These are phyloP conservation scores for Drosophila pectinifera DNA, from an alignment of 1,140 invertebrate genomes.

Conservation along the genomic window DNA sequence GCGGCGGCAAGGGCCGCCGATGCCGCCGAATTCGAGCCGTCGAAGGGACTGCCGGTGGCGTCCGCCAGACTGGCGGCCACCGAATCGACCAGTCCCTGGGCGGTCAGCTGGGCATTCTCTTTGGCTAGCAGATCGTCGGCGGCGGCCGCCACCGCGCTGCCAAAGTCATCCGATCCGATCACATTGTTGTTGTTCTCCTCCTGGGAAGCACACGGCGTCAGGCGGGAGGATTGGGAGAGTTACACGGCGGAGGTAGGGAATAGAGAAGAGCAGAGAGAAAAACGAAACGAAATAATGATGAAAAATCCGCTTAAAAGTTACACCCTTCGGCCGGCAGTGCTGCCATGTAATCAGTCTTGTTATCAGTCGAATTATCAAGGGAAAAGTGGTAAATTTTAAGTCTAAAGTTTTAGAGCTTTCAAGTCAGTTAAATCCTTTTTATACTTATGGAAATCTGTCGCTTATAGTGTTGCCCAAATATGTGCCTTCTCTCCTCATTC, in stretches of 20 bases:
- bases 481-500: neutral
- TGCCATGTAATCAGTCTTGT: neutral
- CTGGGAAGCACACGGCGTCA: constrained; percentile 61
- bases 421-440: no score
- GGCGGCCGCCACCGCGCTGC: constrained; percentile 67
- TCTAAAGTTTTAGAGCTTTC: no score
- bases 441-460: neutral
- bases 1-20: constrained; percentile 46
- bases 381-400: fast-evolving
- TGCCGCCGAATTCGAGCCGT: constrained; percentile 51
- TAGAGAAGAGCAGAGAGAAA: constrained; percentile 11
- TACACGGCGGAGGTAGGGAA: neutral
- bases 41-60: constrained; percentile 47
- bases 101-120: constrained; percentile 70
- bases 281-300: constrained; percentile 45
- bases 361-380: no score
- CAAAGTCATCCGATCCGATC: constrained; percentile 67
- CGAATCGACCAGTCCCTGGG: constrained; percentile 65
- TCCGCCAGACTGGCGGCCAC: constrained; percentile 67
- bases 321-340: neutral
- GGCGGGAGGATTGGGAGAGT: constrained; percentile 15
- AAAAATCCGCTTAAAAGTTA: constrained; percentile 15
- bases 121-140: constrained; percentile 70
- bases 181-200: constrained; percentile 82
- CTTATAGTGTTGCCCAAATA: no score